Evolutionary conservation across 2,797 vertebrate genomes (phyloP), one percentile per base, ranked within the genome.

Genomic region (Fistularia tabacaria): DNA sequence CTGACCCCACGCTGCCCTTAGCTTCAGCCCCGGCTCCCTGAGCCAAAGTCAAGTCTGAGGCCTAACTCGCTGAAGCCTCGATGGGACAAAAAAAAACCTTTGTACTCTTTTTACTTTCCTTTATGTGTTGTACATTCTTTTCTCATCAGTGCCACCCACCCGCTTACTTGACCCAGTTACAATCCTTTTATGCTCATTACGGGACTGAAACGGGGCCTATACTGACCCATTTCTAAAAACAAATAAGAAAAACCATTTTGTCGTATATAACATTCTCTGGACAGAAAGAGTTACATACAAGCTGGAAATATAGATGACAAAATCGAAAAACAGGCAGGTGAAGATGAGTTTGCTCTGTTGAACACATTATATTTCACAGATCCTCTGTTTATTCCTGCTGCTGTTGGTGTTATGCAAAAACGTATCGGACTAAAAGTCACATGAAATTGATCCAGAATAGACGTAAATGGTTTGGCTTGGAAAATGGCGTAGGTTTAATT

Each of bases 291-390:
- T 82, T 86, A 74, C 65, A 74, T 76, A 76, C 66, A 61, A 81
- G 80, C 59, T 84, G 81, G 85, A 83, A 84, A 89, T 87, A 83
- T 70, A 64, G 75, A 82, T 48, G 60, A 81, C 67, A 76, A 85
- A 62, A 65, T 70, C 54, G 65, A 69, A 70, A n/a, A 77, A 78
- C 71, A 73, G 71, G 73, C 66, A 59, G 73, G 77, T 66, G 53
- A 72, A 69, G 10, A 62, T 66, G 70, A 78, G 70, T 78, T 62
- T 65, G 78, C 64, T 76, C 59, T 80, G 61, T 73, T 59, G 57
- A 72, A 73, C 73, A 57, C 44, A 46, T n/a, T n/a, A n/a, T 57
- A 4, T 78, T 85, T 64, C 79, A 77, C 74, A 59, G 66, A 77
- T 51, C 9, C 48, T 54, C 74, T 66, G 25, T 62, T 56, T 79